Evolutionary conservation across 2,888 invertebrate genomes (phyloP), one percentile per base, ranked within the genome.

Genomic region (Diarsia dahlii): DNA sequence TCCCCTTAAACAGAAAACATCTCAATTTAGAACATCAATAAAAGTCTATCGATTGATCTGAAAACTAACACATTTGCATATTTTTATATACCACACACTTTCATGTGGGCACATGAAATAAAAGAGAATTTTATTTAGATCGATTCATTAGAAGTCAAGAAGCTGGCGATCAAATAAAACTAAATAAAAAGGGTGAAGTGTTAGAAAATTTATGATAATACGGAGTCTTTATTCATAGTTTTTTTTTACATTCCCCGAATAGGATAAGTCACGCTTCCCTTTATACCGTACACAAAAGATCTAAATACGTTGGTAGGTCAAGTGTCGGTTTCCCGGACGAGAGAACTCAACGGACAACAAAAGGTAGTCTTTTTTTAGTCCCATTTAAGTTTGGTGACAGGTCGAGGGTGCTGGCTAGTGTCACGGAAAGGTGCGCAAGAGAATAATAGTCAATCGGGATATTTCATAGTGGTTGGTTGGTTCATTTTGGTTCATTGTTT

Each of bases 301-400:
- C 94, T 94, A 94, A 95, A 95, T 93, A 93, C 92, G 93, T 91
- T 89, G 94, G 92, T 93, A 94, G 96, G 96, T 96, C 96, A 96
- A 96, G 96, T 94, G 95, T 93, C 91, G 91, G 94, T 92, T 92
- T 95, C 95, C 96, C 95, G 96, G 96, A 95, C 95, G 94, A 92
- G 91, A 89, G 91, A 90, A 89, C 92, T 91, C 89, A 89, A 90
- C 87, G 88, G 84, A 85, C 81, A 92, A 95, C 95, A 96, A 96
- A 94, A 93, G 94, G 80, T 71, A 65, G 81, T 67, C 74, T 79
- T 84, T 91, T 94, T 95, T 94, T 94, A 92, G 89, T 90, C 87
- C 67, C 84, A 88, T 90, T 90, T 89, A 90, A 91, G 87, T 91
- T 91, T 90, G 90, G 92, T 94, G 94, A 93, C 93, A 93, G 90